Evolutionary conservation across 2,113 vertebrate species (phyloP).

Genomic region (Catharus bicknelli): DNA sequence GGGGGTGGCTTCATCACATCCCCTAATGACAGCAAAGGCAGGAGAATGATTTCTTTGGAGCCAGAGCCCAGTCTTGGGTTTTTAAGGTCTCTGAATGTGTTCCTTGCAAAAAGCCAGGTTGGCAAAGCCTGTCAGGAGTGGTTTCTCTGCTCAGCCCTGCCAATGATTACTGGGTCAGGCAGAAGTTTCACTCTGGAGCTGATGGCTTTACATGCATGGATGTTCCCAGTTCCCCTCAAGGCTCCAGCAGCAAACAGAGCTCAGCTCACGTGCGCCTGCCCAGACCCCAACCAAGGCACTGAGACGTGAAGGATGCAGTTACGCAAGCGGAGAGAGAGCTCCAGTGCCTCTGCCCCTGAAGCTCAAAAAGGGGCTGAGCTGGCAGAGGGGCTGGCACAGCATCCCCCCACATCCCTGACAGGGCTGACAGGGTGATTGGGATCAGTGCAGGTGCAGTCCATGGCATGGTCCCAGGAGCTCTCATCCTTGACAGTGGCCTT

Average conservation of each 20-base stretch:
- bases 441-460: neutral
- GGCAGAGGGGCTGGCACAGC: neutral
- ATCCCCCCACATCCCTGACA: fast-evolving
- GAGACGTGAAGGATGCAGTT: conserved; percentile 23
- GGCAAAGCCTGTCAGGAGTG: neutral
- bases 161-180: conserved; percentile 43
- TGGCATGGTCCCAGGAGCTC: neutral
- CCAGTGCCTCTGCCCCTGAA: neutral
- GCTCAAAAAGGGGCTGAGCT: neutral
- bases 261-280: neutral
- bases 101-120: neutral
- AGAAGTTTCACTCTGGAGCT: neutral
- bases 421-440: neutral
- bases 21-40: neutral
- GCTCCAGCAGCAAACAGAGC: neutral
- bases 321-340: fast-evolving
- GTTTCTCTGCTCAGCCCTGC: conserved; percentile 2
- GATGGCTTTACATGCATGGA: conserved; percentile 56
- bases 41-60: neutral
- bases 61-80: neutral
- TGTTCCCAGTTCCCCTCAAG: conserved; percentile 35
- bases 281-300: conserved; percentile 1
- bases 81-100: neutral
- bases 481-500: neutral
- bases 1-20: neutral